Evolutionary conservation across 1,140 invertebrate species (phyloP).

Genomic region (Caenorhabditis remanei): DNA sequence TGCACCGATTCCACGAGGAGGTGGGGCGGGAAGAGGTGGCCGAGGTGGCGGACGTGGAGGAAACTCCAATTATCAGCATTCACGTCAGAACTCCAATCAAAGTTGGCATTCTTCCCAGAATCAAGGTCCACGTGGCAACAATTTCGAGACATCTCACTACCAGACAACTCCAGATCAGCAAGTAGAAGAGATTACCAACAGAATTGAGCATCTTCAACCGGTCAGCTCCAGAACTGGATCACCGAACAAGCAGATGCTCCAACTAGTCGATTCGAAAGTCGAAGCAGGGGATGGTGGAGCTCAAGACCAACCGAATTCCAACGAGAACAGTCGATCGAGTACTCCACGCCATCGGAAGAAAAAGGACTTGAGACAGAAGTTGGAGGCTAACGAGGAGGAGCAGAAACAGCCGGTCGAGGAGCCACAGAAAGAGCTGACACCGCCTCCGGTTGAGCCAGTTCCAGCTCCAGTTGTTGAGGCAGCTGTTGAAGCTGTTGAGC

Average conservation of each 20-base stretch:
- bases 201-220: slow-evolving; percentile 30
- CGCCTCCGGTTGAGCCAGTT: neutral
- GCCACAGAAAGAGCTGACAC: neutral
- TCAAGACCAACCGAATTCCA: neutral
- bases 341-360: slow-evolving; percentile 7
- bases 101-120: slow-evolving; percentile 12
- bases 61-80: neutral
- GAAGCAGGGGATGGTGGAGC: neutral
- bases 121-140: neutral
- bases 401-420: neutral
- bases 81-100: slow-evolving; percentile 22
- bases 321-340: slow-evolving; percentile 10
- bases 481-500: neutral
- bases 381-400: neutral
- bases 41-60: neutral
- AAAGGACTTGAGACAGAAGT: neutral
- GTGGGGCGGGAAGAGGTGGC: neutral
- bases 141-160: neutral
- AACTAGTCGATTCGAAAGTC: neutral
- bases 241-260: slow-evolving; percentile 24
- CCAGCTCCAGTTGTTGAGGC: neutral
- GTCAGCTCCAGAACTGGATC: slow-evolving; percentile 9
- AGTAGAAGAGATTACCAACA: neutral
- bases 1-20: neutral
- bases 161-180: neutral